A percentile compares a stretch with the other conserved stretches of the same genome.
These are phyloP conservation scores for Xenus cinereus DNA, from an alignment of 2,113 vertebrate species.

Conservation along the genomic window DNA sequence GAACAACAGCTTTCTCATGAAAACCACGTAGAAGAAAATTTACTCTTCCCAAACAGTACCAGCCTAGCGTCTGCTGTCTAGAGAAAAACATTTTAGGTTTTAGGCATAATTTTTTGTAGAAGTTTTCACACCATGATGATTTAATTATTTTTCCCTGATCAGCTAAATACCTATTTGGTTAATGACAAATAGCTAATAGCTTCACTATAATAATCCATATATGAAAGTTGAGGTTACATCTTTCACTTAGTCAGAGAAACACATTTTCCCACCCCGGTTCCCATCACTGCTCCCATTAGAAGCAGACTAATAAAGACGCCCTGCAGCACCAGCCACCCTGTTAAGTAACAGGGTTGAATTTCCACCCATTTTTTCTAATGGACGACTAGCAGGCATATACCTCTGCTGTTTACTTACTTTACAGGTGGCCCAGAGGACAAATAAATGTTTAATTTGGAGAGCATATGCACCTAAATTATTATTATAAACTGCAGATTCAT, in stretches of 20 bases:
- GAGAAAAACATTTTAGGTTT: neutral
- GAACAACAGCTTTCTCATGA: neutral
- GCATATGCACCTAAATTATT: neutral
- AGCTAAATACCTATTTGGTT: constrained; percentile 17
- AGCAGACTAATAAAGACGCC: constrained; percentile 4
- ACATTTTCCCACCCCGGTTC: neutral
- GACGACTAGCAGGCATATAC: neutral
- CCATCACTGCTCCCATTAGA: constrained; percentile 12
- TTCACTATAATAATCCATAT: constrained; percentile 6
- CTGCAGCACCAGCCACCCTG: neutral
- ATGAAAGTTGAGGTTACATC: constrained; percentile 32
- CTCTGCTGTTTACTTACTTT: neutral
- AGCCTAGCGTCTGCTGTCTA: neutral
- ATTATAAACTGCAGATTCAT: neutral
- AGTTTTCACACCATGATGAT: neutral
- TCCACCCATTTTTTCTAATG: neutral
- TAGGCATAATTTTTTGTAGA: neutral
- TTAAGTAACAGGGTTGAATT: neutral
- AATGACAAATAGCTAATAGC: constrained; percentile 44
- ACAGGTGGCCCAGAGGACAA: neutral
- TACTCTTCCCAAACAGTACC: neutral
- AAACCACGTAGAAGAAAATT: neutral
- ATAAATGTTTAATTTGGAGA: neutral
- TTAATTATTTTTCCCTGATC: constrained; percentile 35
- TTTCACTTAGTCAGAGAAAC: constrained; percentile 24